These are phyloP conservation scores for Pipra filicauda DNA, from an alignment of 2,113 vertebrate species.

Conservation along the genomic window DNA sequence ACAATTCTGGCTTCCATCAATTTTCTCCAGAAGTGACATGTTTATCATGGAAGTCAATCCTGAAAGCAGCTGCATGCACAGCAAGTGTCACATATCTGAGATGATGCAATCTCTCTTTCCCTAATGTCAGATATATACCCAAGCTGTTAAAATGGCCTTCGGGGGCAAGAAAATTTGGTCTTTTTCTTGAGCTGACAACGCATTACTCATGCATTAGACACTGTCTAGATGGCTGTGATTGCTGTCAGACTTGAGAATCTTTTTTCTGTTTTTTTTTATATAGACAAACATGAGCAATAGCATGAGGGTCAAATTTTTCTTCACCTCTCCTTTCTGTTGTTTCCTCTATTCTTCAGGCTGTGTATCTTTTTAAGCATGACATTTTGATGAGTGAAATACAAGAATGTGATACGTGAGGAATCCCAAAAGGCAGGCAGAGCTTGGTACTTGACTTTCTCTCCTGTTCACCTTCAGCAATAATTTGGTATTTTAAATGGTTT, in stretches of 20 bases:
- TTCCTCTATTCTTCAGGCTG: neutral
- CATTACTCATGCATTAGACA: neutral
- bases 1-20: neutral
- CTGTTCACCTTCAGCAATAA: conserved; percentile 11
- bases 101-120: conserved; percentile 3
- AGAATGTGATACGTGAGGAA: accelerated
- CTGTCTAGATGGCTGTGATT: neutral
- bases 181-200: neutral
- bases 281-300: neutral
- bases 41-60: conserved; percentile 24
- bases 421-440: neutral
- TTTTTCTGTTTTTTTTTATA: neutral
- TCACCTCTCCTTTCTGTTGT: neutral
- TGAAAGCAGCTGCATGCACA: neutral
- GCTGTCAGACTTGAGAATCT: neutral
- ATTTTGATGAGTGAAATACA: neutral
- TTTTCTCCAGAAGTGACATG: neutral
- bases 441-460: neutral
- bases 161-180: neutral
- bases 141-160: neutral
- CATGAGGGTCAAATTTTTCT: neutral
- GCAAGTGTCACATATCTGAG: neutral
- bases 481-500: conserved; percentile 12
- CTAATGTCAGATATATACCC: neutral
- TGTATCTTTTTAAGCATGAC: neutral